These are phyloP conservation scores for Yponomeuta cagnagella DNA, from an alignment of 2,888 invertebrate genomes.

Conservation along the genomic window DNA sequence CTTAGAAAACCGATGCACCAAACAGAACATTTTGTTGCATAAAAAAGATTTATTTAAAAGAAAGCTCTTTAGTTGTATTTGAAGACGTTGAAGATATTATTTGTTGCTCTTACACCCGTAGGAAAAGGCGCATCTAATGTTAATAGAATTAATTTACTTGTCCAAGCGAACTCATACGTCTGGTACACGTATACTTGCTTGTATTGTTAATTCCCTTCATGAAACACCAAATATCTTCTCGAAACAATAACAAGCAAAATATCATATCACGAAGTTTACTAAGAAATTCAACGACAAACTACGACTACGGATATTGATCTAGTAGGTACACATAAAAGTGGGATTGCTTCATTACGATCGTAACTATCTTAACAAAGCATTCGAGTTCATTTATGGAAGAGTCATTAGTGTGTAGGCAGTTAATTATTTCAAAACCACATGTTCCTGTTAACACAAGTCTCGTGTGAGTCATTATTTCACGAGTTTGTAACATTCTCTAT, in stretches of 20 bases:
- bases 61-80: too few relatives aligned
- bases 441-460: not conserved
- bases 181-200: conserved; percentile 1
- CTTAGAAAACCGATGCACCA: not conserved
- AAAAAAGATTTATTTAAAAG: not conserved
- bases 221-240: conserved; percentile 20
- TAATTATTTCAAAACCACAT: not conserved
- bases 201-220: conserved; percentile 32
- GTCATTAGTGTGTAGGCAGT: not conserved
- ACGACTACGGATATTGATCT: not conserved
- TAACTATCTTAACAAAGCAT: not conserved
- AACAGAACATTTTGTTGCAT: not conserved
- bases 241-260: not conserved
- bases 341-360: not conserved
- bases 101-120: not conserved
- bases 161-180: conserved; percentile 21
- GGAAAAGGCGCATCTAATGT: conserved; percentile 26
- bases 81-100: too few relatives aligned
- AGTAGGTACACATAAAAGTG: not conserved
- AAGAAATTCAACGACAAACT: not conserved
- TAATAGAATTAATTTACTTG: conserved; percentile 29
- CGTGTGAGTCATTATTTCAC: not conserved
- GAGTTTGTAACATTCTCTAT: not conserved
- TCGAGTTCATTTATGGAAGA: not conserved
- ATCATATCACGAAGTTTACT: not conserved